These are phyloP conservation scores for Ovis canadensis DNA, from an alignment of 2,113 vertebrate species.

Conservation along the genomic window DNA sequence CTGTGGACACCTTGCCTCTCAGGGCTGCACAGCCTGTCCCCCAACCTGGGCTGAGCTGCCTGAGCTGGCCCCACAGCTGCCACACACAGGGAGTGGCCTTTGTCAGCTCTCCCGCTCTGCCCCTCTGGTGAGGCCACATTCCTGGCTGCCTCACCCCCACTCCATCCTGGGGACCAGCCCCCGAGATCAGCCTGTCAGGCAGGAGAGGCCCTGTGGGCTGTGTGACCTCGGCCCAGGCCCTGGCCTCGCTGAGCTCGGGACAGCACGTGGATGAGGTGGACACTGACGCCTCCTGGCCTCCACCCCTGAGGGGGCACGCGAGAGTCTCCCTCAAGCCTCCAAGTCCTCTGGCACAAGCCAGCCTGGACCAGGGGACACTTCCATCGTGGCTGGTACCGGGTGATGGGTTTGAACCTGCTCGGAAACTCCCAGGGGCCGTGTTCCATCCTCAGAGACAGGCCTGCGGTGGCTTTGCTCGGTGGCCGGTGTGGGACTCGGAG, in stretches of 20 bases:
- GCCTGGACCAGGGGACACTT: not conserved
- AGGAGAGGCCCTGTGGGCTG: not conserved
- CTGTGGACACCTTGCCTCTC: not conserved
- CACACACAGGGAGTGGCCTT: not conserved
- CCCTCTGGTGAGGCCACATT: not conserved
- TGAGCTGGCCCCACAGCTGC: not conserved
- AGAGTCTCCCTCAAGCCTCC: not conserved
- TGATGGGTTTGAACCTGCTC: not conserved
- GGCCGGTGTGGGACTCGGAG: not conserved
- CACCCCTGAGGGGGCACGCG: not conserved
- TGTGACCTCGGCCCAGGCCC: not conserved
- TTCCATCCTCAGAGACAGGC: not conserved
- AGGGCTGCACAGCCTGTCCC: not conserved
- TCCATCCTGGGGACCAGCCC: not conserved
- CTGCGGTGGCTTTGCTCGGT: not conserved
- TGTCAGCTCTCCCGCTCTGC: not conserved
- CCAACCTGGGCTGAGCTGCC: not conserved
- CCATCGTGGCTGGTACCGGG: not conserved
- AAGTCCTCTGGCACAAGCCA: not conserved
- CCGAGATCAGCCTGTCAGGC: not conserved
- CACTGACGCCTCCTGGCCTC: not conserved
- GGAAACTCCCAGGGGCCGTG: not conserved
- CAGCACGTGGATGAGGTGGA: not conserved
- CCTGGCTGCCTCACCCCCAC: not conserved
- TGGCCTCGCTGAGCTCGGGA: not conserved